Evolutionary conservation across 2,113 vertebrate genomes (phyloP), one percentile per base, ranked within the genome.

Genomic region (Microcebus tavaratra): DNA sequence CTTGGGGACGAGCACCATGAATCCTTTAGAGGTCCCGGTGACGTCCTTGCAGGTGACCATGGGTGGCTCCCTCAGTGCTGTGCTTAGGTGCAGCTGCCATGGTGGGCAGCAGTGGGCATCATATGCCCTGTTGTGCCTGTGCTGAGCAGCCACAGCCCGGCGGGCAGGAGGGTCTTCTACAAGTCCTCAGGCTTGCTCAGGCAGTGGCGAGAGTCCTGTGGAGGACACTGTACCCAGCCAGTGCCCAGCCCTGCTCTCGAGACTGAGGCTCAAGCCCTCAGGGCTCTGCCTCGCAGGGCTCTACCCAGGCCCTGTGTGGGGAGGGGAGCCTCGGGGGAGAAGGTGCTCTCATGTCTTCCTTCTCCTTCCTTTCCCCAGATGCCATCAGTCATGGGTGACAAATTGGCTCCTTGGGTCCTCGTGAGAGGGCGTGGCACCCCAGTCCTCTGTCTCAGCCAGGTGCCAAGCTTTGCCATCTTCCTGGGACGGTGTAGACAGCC

Each of bases 401-500:
- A 67, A 68, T 6, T 91, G 80, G 70, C 68, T 80, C 72, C 80
- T 83, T 45, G 65, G 61, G 65, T 12, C 31, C 14, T 67, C 39
- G 75, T 94, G 73, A 96, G 91, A 90, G 96, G 86, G 76, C 55
- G 0, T 88, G 76, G 70, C 23, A 53, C 13, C 96, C 96, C 79
- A 94, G 80, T 63, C 97, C 96, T 98, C 98, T 84, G 98, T 97
- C 81, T 98, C 98, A 1, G 98, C 97, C 95, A 98, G 93, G 53
- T 98, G 98, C 97, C 98, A 98, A 48, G 98, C 97, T 90, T 98
- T 98, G 59, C 98, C 98, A 13, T 98, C 98, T 80, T 98, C 98
- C 90, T 98, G 98, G 67, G 90, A 89, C 14, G 98, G 98, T 53
- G 90, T 91, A 21, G 93, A 97, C 0, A 98, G 96, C 53, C 91